A percentile compares a stretch with the other conserved stretches of the same genome.
These are phyloP conservation scores for Bucorvus abyssinicus DNA, from an alignment of 2,797 vertebrate species.

Conservation along the genomic window DNA sequence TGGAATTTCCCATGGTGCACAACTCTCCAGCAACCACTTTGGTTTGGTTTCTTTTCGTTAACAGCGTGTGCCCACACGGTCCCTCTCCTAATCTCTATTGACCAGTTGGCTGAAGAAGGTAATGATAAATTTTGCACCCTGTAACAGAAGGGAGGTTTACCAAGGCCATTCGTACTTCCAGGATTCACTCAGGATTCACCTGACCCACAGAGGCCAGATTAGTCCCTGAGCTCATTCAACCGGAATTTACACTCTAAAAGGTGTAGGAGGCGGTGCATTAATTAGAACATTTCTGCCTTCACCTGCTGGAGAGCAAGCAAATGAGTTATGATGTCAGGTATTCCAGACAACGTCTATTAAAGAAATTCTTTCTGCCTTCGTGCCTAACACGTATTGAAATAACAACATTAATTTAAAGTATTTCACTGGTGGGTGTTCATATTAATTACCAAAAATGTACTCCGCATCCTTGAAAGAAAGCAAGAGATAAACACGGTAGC, in stretches of 20 bases:
- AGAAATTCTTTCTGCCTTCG: neutral
- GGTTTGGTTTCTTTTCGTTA: too few species aligned
- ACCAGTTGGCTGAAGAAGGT: neutral
- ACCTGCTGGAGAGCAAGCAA: neutral
- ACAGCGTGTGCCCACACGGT: too few species aligned
- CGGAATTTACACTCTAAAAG: neutral
- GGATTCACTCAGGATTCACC: neutral
- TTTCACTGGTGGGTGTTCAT: neutral
- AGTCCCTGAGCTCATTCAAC: neutral
- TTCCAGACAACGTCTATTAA: neutral
- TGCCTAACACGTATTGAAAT: neutral
- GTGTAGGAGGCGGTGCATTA: neutral
- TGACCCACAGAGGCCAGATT: neutral
- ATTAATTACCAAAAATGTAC: neutral
- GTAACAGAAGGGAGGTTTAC: too few species aligned
- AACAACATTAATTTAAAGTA: neutral
- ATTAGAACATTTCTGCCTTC: neutral
- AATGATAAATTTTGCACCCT: neutral
- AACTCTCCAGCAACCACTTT: neutral
- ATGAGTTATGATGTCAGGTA: neutral
- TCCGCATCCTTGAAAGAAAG: neutral
- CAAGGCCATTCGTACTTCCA: neutral
- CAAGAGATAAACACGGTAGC: neutral
- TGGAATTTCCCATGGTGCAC: fast-evolving
- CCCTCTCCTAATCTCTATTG: neutral